phyloP scores from a whole-genome alignment of 2,797 vertebrate species.

The Enteromius thamalakanensis region DNA sequence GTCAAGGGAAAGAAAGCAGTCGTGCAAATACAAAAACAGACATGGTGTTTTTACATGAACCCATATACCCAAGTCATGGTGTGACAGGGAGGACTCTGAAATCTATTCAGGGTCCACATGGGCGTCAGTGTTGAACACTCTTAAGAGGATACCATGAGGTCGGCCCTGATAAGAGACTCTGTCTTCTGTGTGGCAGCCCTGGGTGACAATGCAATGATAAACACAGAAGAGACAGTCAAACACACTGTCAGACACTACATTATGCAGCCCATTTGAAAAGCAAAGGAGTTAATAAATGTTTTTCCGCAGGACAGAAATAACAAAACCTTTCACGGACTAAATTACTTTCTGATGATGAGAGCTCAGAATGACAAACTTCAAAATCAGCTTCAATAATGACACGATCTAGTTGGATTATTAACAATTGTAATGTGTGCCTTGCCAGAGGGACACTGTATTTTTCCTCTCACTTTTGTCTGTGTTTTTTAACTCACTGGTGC shows the following conservation, averaged over 20 bases:
- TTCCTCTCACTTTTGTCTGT: neutral
- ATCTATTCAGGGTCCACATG: conserved; percentile 50
- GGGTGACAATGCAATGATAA: conserved; percentile 40
- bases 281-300: conserved; percentile 8
- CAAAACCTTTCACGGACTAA: neutral
- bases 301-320: neutral
- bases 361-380: neutral
- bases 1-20: neutral
- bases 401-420: neutral
- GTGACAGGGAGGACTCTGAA: neutral
- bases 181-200: conserved; percentile 57
- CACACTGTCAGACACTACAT: conserved; percentile 6
- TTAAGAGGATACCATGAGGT: conserved; percentile 55
- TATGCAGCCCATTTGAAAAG: neutral
- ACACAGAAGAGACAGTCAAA: neutral
- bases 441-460: neutral
- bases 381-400: neutral
- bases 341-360: neutral
- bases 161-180: conserved; percentile 68
- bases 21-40: conserved; percentile 3
- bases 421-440: neutral
- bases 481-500: neutral
- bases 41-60: no score
- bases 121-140: conserved; percentile 58
- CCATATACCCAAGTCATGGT: no score